Evolutionary conservation across 2,113 vertebrate genomes (phyloP).

Genomic region (Capreolus pygargus): DNA sequence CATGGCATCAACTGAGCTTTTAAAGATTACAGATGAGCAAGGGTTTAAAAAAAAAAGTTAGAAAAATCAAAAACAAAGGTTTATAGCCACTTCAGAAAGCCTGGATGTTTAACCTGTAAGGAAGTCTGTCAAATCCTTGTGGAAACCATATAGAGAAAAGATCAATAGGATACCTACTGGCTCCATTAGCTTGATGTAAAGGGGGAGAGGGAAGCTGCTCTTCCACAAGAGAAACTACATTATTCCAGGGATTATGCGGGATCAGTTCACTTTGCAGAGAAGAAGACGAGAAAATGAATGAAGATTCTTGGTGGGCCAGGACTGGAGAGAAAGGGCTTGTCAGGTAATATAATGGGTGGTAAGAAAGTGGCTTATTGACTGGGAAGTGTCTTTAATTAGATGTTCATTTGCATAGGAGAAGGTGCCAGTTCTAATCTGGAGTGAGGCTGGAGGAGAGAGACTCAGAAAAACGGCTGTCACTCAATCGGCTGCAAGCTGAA

Average conservation of each 20-base stretch:
- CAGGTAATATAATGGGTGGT: constrained; percentile 88
- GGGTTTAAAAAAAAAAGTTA: constrained; percentile 82
- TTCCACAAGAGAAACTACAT: constrained; percentile 87
- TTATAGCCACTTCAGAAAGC: constrained; percentile 84
- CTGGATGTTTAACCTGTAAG: constrained; percentile 84
- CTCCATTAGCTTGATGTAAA: constrained; percentile 96
- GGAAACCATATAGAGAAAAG: constrained; percentile 85
- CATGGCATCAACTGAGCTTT: constrained; percentile 89
- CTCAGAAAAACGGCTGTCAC: constrained; percentile 75
- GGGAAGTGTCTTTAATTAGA: constrained; percentile 87
- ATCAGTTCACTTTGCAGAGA: constrained; percentile 85
- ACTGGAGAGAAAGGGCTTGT: constrained; percentile 86
- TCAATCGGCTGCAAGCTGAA: constrained; percentile 63
- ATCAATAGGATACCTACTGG: constrained; percentile 93
- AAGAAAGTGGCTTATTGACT: constrained; percentile 83
- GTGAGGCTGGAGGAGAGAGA: constrained; percentile 42
- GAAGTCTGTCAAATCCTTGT: constrained; percentile 88
- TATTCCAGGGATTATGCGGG: constrained; percentile 90
- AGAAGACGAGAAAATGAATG: constrained; percentile 78
- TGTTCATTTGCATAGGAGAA: constrained; percentile 85
- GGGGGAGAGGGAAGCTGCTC: constrained; percentile 81
- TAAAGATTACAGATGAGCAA: constrained; percentile 87
- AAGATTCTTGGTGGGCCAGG: constrained; percentile 83
- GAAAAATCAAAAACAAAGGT: constrained; percentile 86
- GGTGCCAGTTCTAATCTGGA: constrained; percentile 79